Percentiles rank a stretch among this genome's conserved stretches.
These are phyloP conservation scores for Ceratitis capitata DNA, from an alignment of 1,140 invertebrate species.

Conservation along the genomic window DNA sequence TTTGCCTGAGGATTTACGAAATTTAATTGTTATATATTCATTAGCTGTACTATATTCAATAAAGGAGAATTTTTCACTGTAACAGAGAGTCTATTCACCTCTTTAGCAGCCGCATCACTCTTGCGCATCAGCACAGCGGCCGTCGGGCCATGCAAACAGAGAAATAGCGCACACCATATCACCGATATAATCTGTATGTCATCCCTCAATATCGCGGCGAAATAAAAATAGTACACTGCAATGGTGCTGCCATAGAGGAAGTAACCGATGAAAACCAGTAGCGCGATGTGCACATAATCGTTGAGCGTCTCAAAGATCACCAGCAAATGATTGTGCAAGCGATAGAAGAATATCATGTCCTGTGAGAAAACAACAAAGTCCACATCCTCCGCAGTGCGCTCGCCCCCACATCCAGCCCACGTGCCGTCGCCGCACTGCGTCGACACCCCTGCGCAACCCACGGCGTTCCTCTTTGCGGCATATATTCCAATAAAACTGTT, in stretches of 20 bases:
- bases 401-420: no score
- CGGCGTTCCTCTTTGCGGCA: no score
- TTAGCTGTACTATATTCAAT: not conserved
- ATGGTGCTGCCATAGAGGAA: not conserved
- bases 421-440: not conserved
- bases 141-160: not conserved
- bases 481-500: not conserved
- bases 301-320: not conserved
- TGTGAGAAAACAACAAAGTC: not conserved
- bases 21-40: not conserved
- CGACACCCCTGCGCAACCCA: no score
- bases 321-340: not conserved
- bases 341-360: not conserved
- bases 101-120: not conserved
- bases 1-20: slow-evolving; percentile 51
- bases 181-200: not conserved
- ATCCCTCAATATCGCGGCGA: not conserved
- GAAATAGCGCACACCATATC: not conserved
- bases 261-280: not conserved
- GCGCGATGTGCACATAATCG: not conserved
- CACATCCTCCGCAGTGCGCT: not conserved
- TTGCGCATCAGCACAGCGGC: not conserved
- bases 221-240: not conserved
- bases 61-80: no score
- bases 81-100: no score